Evolutionary conservation across 2,113 vertebrate species (phyloP).

Genomic region (Paracanthobrama guichenoti): DNA sequence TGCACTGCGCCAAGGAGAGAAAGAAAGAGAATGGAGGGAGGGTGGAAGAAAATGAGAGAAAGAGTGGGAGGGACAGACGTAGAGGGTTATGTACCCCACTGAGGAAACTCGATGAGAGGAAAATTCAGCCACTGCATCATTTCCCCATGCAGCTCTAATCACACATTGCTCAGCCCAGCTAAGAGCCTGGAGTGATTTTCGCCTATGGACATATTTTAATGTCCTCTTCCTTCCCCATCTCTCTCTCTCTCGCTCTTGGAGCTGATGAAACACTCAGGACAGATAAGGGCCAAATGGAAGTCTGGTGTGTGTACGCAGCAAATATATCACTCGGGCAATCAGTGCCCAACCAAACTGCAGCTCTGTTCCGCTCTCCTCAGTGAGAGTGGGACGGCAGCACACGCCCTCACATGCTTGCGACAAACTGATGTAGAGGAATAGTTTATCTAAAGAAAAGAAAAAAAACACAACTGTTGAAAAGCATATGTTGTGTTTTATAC

Average conservation of each 20-base stretch:
- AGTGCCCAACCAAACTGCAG: conserved; percentile 29
- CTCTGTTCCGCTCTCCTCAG: conserved; percentile 34
- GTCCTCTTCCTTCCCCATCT: conserved; percentile 54
- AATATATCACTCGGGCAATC: conserved; percentile 42
- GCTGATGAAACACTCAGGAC: conserved; percentile 34
- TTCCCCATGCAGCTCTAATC: conserved; percentile 40
- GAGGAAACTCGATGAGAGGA: conserved; percentile 55
- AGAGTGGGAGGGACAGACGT: conserved; percentile 35
- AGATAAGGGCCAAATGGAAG: conserved; percentile 42
- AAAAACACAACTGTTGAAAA: no score
- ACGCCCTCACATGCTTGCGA: background rate
- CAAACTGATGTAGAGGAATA: background rate
- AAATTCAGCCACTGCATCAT: conserved; percentile 53
- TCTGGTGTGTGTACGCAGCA: conserved; percentile 22
- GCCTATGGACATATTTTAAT: conserved; percentile 67
- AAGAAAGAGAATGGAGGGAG: conserved; percentile 28
- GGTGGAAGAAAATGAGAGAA: conserved; percentile 41
- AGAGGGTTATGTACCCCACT: conserved; percentile 45
- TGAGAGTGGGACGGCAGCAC: background rate
- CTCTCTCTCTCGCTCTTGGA: conserved; percentile 21
- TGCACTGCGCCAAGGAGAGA: conserved; percentile 79
- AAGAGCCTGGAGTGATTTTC: conserved; percentile 62
- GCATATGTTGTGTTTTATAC: background rate
- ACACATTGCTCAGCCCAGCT: conserved; percentile 23
- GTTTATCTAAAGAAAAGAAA: background rate